phyloP scores from a whole-genome alignment of 2,888 invertebrate species.

The Saturnia japonica region DNA sequence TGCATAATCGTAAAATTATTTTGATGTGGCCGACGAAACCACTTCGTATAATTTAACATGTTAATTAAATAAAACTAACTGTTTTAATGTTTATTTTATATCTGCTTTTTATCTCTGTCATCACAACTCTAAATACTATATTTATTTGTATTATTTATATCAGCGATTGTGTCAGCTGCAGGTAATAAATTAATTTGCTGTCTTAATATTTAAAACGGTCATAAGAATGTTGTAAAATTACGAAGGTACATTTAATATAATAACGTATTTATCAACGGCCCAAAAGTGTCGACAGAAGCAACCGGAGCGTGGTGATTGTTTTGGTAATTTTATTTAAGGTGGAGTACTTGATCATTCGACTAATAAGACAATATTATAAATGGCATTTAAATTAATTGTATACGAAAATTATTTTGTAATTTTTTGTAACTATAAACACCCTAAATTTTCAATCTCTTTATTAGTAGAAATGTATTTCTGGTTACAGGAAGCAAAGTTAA shows the following conservation, averaged over 20 bases:
- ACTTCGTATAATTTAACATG: conserved; percentile 33
- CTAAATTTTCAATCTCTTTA: too few species aligned
- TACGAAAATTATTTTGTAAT: too few species aligned
- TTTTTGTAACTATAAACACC: too few species aligned
- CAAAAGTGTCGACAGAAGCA: conserved; percentile 34
- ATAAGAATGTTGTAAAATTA: conserved; percentile 17
- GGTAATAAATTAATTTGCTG: conserved; percentile 4
- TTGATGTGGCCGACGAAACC: conserved; percentile 46
- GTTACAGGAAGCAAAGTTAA: not conserved
- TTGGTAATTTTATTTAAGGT: conserved; percentile 34
- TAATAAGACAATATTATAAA: too few species aligned
- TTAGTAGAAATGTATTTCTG: not conserved
- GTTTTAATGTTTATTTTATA: conserved; percentile 35
- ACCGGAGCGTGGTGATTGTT: conserved; percentile 34
- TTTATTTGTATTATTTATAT: conserved; percentile 31
- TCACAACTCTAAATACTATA: conserved; percentile 31
- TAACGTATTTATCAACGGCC: conserved; percentile 29
- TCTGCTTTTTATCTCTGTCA: conserved; percentile 30
- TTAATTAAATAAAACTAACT: conserved; percentile 28
- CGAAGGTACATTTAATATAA: conserved; percentile 19
- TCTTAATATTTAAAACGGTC: conserved; percentile 11
- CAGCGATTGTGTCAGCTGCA: conserved; percentile 4
- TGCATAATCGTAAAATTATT: conserved; percentile 41
- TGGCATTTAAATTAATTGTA: not conserved
- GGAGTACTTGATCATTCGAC: conserved; percentile 1